Base-by-base conservation (phyloP, 2,113 vertebrate genomes). In the Paramisgurnus dabryanus region DNA sequence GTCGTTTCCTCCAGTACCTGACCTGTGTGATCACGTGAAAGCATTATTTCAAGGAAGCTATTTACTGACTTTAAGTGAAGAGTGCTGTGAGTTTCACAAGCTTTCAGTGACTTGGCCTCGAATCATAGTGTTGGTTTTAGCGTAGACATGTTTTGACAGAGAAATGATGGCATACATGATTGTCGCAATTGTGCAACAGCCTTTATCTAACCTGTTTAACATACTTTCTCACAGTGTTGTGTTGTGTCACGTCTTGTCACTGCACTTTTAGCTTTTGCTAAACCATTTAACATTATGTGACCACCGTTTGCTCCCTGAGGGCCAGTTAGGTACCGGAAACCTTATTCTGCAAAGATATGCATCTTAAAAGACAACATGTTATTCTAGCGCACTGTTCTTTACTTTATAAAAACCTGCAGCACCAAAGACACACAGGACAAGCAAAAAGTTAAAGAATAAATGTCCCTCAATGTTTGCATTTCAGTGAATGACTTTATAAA, bases 251-350 rank as follows among this genome's bases (percentile, higher is more conserved):
- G 27, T 43, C 55, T 27, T 58, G 3, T 41, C 18, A 13, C 1
- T 10, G 34, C 39, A 39, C 27, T 34, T 41, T 13, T 53, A 45
- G 13, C 18, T 55, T 1, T 6, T 12, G 57, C 13, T 22, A 9
- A 4, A 60, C 11, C 55, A 22, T 0, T 3, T 60, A 0, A 50
- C 22, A 12, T 2, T 18, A 49, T n/a, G 17, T 53, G 22, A 69
- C 12, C 27, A 68, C 64, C 79, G 22, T 78, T 68, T 43, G 1
- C 47, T 22, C 65, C 65, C 66, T 79, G 49, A 5, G 69, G 49
- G 45, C 70, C 65, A 27, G 66, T 41, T 10, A 41, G 61, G 34
- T 53, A 12, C 57, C 49, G 50, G 65, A 72, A 13, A 39, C 43
- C 13, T 4, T 47, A 4, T 55, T 61, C 47, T 41, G 76, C 34